phyloP scores from a whole-genome alignment of 2,113 vertebrate species.

The Coturnix japonica region DNA sequence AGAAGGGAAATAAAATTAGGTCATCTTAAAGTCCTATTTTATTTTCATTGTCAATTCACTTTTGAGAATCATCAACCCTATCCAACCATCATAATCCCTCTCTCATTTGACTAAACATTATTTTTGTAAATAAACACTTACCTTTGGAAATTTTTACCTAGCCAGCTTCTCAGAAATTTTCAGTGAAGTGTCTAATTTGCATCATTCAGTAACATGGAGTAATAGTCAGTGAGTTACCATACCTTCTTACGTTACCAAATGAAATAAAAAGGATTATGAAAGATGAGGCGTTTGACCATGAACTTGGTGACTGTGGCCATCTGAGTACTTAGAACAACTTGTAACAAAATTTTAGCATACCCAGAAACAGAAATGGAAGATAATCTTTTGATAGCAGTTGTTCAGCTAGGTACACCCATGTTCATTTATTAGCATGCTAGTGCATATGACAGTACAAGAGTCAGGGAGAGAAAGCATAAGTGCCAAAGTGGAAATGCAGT shows the following conservation, averaged over 20 bases:
- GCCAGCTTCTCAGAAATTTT: not conserved
- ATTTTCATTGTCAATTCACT: slow-evolving; percentile 1
- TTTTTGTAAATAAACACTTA: not conserved
- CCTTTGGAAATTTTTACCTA: not conserved
- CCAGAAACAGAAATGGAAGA: not conserved
- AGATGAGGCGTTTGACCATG: accelerated
- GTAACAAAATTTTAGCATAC: not conserved
- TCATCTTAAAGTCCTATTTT: slow-evolving; percentile 16
- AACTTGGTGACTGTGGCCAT: not conserved
- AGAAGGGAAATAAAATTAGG: slow-evolving; percentile 41
- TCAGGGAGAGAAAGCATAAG: not conserved
- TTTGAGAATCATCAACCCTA: not conserved
- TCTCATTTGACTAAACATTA: not conserved
- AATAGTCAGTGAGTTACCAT: not conserved
- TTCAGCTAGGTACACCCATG: not conserved
- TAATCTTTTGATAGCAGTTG: not conserved
- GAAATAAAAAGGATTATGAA: accelerated
- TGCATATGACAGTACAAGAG: not conserved
- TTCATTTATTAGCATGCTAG: not conserved
- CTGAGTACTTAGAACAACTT: not conserved
- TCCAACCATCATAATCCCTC: not conserved
- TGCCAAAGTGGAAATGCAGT: not conserved
- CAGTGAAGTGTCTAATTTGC: not conserved
- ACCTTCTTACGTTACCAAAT: not conserved
- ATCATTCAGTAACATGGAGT: not conserved